Evolutionary conservation across 2,113 vertebrate genomes (phyloP).

Genomic region (Cygnus buccinator): DNA sequence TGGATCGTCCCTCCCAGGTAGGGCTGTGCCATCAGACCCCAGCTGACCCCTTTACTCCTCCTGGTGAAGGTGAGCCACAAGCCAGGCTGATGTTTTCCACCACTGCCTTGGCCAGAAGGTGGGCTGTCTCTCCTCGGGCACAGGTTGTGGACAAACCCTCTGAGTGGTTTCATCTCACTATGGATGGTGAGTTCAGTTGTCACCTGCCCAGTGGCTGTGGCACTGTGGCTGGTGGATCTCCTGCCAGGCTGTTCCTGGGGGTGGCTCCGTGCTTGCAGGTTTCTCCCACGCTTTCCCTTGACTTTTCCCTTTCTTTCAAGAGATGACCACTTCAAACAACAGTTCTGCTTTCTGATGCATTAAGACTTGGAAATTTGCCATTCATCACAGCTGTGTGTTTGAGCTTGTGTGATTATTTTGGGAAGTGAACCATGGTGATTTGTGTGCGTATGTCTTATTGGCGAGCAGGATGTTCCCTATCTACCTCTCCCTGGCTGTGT

Average conservation of each 20-base stretch:
- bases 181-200: neutral
- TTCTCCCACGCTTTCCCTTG: neutral
- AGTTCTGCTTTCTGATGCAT: constrained; percentile 61
- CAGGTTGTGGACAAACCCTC: neutral
- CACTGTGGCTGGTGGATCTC: neutral
- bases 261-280: neutral
- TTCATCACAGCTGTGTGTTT: constrained; percentile 64
- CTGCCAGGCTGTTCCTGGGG: neutral
- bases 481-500: constrained; percentile 35
- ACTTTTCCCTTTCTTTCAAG: constrained; percentile 15
- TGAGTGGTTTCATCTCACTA: neutral
- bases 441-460: constrained; percentile 48
- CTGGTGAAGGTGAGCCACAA: neutral
- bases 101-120: neutral
- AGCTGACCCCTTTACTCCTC: neutral
- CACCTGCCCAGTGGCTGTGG: neutral
- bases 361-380: constrained; percentile 70
- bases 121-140: neutral
- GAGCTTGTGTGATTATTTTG: constrained; percentile 69
- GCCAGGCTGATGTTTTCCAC: neutral
- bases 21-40: neutral
- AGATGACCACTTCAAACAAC: constrained; percentile 60
- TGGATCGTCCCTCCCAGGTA: neutral
- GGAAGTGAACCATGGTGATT: constrained; percentile 70
- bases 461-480: constrained; percentile 41